Base-by-base conservation (phyloP, 1,140 invertebrate species). In the Drosophila kepulauana region DNA sequence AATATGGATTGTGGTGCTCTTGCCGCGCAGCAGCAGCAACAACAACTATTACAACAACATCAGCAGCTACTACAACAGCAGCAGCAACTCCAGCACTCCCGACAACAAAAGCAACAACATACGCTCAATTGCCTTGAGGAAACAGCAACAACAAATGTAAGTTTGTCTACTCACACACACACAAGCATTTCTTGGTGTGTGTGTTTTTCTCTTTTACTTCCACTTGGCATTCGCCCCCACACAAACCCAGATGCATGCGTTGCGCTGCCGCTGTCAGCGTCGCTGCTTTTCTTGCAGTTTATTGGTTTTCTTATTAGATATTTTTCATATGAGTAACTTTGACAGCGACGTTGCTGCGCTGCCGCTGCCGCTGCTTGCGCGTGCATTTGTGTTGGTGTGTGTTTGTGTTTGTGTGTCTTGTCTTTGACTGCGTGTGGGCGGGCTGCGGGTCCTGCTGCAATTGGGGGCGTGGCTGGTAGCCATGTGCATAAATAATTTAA, bases 1-100 rank as follows among this genome's bases (percentile, higher is more conserved):
- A 87, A 79, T 88, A 87, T 87, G 84, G 84, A 87, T 87, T 87
- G 85, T 88, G 84, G 85, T 88, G 85, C 85, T 87, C 70, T 87
- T 71, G 84, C 84, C 76, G 84, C 84, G 66, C 82, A 87, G 79
- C 82, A 82, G 65, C 80, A 82, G 71, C 82, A 79, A 69, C 78
- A 69, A 87, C 51, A 69, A 38, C 63, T 61, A 49, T 65, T 76
- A 54, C 75, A 78, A 46, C 69, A 78, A 41, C 79, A 76, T 16
- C 57, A 63, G 64, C 63, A 67, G 46, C 80, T 68, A 69, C 66
- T 62, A 28, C 77, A 84, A 52, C 82, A 78, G 20, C 80, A 84
- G 30, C 65, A 74, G 20, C 82, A 76, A 69, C 80, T 69, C 5
- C 75, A 72, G 43, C 71, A 62, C 46, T 52, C 46, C 38, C 57